Base-by-base conservation (phyloP, 2,113 vertebrate species). In the Hydrochoerus hydrochaeris region DNA sequence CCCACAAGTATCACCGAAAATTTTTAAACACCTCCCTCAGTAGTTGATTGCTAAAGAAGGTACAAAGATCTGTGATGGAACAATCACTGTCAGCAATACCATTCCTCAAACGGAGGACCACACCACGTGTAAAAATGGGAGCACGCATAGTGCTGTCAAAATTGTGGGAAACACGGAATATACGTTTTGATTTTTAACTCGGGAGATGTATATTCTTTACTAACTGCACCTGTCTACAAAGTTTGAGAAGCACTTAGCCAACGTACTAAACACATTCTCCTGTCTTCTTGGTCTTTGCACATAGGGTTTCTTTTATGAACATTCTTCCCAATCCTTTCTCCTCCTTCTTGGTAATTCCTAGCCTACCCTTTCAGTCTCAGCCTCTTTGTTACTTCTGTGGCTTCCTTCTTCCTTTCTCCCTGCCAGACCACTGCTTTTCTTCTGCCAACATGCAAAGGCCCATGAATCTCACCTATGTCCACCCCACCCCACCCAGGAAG, bases 131-230 rank as follows among this genome's bases (percentile, higher is more conserved):
- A 7, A 46, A 77, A 49, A 14, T 3, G 14, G 75, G 75, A 78
- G 75, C 17, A 28, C 24, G 2, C 75, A 28, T 7, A 30, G 26
- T 17, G 41, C 26, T 78, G 28, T 78, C 1, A 7, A 26, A 49
- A 78, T 8, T 0, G 1, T 17, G 14, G 49, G 44, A 19, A 78
- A 46, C 16, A 30, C 35, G 84, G 41, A 62, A 67, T 73, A 38
- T 80, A 52, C 10, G 67, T 41, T 77, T 85, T 82, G 32, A 69
- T 35, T 81, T 60, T 71, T n/a, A 96, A 84, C 54, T 73, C 44
- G 69, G 4, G 67, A 60, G n/a, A 85, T 65, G 58, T 30, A 38
- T 65, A 17, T 20, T 16, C 12, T 13, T 30, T 49, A 32, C 32
- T 49, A 71, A 32, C 7, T 78, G 14, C 30, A 78, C 2, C 13